Conservation (phyloP, 2,113 vertebrate species). For the Psilopsiagon aymara region DNA sequence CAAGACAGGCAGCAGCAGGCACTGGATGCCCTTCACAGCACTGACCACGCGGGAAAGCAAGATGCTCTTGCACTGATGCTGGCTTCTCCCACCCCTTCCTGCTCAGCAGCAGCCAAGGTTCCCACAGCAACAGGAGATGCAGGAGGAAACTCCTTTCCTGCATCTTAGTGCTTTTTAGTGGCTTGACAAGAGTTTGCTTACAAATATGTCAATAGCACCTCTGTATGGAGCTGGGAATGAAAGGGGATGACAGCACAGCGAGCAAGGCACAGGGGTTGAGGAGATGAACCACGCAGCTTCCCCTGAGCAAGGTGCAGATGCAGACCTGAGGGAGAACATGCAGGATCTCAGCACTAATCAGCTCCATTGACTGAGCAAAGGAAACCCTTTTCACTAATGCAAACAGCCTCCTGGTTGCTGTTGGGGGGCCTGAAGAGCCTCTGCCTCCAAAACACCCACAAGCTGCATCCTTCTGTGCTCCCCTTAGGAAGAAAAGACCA, state of each 20-base stretch:
- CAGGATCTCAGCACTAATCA: background rate
- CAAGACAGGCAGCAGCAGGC: background rate
- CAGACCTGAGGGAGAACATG: fast-evolving
- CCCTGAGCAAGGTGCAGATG: background rate
- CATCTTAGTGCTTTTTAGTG: conserved; percentile 23
- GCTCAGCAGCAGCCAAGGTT: background rate
- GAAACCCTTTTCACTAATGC: background rate
- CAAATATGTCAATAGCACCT: conserved; percentile 34
- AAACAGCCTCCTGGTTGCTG: background rate
- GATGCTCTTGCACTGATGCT: background rate
- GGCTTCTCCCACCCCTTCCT: background rate
- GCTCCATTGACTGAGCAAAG: background rate
- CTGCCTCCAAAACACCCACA: background rate
- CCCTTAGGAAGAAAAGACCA: background rate
- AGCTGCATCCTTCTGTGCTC: background rate
- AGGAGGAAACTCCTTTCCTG: background rate
- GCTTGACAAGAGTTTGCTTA: conserved; percentile 46
- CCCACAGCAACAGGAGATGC: background rate
- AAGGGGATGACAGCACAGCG: background rate
- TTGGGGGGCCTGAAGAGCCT: fast-evolving
- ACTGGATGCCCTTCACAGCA: background rate
- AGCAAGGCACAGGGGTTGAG: background rate
- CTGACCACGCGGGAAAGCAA: background rate
- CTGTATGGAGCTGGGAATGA: conserved; percentile 70
- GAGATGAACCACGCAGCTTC: background rate